A percentile compares a stretch with the other conserved stretches of the same genome.
phyloP scores from a whole-genome alignment of 2,888 invertebrate species.

The Chirona hameri region DNA sequence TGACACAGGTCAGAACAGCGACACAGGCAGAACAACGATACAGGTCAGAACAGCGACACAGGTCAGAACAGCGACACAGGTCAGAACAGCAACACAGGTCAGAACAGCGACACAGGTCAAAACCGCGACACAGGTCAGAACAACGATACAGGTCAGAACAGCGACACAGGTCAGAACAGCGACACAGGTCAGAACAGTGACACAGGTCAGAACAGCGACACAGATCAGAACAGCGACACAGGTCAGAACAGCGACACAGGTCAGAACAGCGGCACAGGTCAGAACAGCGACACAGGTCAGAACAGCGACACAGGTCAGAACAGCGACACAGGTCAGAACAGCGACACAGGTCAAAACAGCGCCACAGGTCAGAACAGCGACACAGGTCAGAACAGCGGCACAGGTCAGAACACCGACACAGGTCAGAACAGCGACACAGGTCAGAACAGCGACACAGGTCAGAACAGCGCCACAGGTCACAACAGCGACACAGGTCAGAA shows the following conservation, averaged over 20 bases:
- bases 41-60: neutral
- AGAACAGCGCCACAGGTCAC: neutral
- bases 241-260: neutral
- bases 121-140: neutral
- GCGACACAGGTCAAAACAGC: conserved; percentile 32
- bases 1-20: too few relatives aligned
- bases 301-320: neutral
- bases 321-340: neutral
- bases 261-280: too few relatives aligned
- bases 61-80: too few relatives aligned
- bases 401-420: too few relatives aligned
- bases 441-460: neutral
- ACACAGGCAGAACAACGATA: neutral
- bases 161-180: neutral
- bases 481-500: neutral
- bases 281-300: neutral
- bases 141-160: neutral
- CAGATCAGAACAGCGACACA: neutral
- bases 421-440: neutral
- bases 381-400: neutral
- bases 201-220: neutral
- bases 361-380: conserved; percentile 32
- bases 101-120: neutral
- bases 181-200: neutral
- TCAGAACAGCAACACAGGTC: neutral